phyloP scores from a whole-genome alignment of 2,888 invertebrate genomes.

The Tetranychus truncatus region DNA sequence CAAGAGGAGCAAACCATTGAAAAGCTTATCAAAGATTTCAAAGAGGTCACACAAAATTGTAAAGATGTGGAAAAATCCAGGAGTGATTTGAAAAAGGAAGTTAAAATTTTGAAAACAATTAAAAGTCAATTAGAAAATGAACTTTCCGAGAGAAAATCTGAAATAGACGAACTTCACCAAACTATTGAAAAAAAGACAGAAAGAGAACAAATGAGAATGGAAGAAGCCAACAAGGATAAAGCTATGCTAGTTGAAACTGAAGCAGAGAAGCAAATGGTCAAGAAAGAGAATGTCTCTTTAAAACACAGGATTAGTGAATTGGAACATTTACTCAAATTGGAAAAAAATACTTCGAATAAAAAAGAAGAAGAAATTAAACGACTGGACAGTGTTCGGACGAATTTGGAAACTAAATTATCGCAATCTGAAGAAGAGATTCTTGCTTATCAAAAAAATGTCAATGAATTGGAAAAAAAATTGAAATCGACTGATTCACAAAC shows the following conservation, averaged over 20 bases:
- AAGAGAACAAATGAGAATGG: neutral
- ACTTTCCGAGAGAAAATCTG: neutral
- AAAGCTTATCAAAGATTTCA: too few species aligned
- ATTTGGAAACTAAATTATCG: neutral
- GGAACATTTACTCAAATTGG: conserved; percentile 11
- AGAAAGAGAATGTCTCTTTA: neutral
- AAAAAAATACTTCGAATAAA: conserved; percentile 10
- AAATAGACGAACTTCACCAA: neutral
- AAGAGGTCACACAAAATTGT: too few species aligned
- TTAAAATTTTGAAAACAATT: neutral
- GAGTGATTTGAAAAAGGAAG: neutral
- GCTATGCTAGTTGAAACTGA: neutral
- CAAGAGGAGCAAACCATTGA: too few species aligned
- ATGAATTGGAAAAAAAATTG: neutral
- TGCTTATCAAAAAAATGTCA: neutral
- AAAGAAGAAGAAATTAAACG: conserved; percentile 9
- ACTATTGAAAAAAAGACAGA: conserved; percentile 2
- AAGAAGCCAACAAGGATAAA: conserved; percentile 2
- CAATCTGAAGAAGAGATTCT: neutral
- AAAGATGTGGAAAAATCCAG: neutral
- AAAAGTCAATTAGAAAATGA: neutral
- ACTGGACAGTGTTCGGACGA: neutral
- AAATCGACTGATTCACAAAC: neutral
- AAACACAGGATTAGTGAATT: conserved; percentile 2
- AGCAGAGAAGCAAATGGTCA: conserved; percentile 1